phyloP scores from a whole-genome alignment of 2,888 invertebrate genomes.

The Coelopa pilipes region DNA sequence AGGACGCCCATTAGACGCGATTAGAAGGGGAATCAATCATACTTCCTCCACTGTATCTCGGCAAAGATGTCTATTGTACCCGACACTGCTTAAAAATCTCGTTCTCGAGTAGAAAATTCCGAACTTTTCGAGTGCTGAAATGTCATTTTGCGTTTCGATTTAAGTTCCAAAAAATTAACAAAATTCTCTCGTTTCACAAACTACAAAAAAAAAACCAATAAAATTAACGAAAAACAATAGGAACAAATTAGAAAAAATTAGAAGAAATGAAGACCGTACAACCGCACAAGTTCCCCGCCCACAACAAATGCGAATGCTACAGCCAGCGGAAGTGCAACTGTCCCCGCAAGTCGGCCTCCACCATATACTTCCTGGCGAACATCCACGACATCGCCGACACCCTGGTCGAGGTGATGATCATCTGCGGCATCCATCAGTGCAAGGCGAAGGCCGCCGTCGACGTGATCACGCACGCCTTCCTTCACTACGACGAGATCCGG shows the following conservation, averaged over 20 bases:
- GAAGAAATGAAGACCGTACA: conserved; percentile 19
- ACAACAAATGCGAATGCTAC: conserved; percentile 46
- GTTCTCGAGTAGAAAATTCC: not conserved
- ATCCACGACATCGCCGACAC: conserved; percentile 39
- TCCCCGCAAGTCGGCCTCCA: conserved; percentile 28
- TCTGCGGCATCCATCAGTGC: conserved; percentile 58
- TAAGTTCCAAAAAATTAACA: not conserved
- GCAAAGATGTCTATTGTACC: no score
- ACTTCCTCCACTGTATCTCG: not conserved
- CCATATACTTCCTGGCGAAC: conserved; percentile 37
- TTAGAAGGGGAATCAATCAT: not conserved
- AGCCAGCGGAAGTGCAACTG: conserved; percentile 44
- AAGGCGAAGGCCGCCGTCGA: conserved; percentile 55
- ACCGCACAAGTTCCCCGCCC: conserved; percentile 39
- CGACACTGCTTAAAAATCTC: not conserved
- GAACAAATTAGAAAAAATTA: conserved; percentile 13
- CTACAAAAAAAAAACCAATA: conserved; percentile 16
- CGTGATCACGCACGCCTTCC: conserved; percentile 55
- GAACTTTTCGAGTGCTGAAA: no score
- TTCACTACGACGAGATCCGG: conserved; percentile 57
- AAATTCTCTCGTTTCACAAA: conserved; percentile 23
- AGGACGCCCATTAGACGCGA: no score
- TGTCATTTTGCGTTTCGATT: conserved; percentile 31
- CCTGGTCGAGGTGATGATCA: conserved; percentile 40
- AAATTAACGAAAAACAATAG: conserved; percentile 1